Evolutionary conservation across 2,113 vertebrate genomes (phyloP).

Genomic region (Hippocampus guttulatus): DNA sequence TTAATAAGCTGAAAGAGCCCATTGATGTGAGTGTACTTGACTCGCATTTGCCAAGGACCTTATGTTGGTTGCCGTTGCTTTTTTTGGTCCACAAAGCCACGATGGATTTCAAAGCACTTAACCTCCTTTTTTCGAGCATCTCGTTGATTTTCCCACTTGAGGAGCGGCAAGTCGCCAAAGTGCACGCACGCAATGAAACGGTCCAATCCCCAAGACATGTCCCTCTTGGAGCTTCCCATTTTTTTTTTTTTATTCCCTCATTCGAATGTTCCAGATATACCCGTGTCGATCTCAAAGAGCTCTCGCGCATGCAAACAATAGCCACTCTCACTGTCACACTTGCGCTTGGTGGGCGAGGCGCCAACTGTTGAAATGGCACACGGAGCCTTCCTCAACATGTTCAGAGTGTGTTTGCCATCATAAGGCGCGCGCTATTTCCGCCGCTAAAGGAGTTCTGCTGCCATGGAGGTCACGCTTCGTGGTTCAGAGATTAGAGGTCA

Average conservation of each 20-base stretch:
- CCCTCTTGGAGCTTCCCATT: background rate
- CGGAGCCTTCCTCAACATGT: background rate
- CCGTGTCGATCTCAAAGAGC: conserved; percentile 1
- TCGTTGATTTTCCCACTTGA: background rate
- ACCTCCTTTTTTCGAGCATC: background rate
- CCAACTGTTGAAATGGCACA: conserved; percentile 19
- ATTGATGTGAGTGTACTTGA: conserved; percentile 41
- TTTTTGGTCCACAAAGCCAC: background rate
- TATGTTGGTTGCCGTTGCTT: background rate
- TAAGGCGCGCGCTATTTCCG: conserved; percentile 51
- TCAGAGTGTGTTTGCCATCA: conserved; percentile 26
- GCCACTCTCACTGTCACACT: conserved; percentile 31
- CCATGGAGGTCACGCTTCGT: conserved; percentile 41
- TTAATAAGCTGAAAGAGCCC: conserved; percentile 61
- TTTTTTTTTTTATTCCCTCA: background rate
- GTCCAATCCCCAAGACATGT: background rate
- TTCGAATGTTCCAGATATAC: conserved; percentile 16
- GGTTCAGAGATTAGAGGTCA: conserved; percentile 49
- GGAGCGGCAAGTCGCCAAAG: too few species aligned
- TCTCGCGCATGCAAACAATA: conserved; percentile 15
- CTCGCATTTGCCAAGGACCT: conserved; percentile 20
- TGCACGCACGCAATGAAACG: too few species aligned
- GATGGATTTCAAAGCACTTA: conserved; percentile 7
- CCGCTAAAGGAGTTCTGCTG: conserved; percentile 32
- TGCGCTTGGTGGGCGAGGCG: conserved; percentile 11